Evolutionary conservation across 2,797 vertebrate genomes (phyloP).

Genomic region (Onychomys arenicola): DNA sequence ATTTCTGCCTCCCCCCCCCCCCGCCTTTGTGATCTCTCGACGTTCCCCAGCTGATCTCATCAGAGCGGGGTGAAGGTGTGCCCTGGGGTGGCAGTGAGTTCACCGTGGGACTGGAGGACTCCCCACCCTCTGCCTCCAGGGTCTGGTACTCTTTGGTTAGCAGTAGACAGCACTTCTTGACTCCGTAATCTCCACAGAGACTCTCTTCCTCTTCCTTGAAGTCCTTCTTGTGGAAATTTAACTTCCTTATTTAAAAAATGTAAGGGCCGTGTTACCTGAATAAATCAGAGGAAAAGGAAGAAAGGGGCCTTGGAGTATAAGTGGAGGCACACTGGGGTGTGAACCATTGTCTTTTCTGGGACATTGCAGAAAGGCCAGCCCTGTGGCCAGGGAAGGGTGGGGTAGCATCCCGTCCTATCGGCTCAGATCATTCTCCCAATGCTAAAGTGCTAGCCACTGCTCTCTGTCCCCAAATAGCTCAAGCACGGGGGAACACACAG

Average conservation of each 20-base stretch:
- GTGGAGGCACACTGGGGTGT: neutral
- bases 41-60: neutral
- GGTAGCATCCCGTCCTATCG: neutral
- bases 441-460: neutral
- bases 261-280: neutral
- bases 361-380: neutral
- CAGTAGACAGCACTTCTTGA: neutral
- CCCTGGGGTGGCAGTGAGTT: neutral
- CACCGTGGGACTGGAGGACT: neutral
- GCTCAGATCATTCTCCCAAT: neutral
- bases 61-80: neutral
- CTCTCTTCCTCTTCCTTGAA: neutral
- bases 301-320: neutral
- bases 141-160: neutral
- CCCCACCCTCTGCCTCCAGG: neutral
- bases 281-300: conserved; percentile 7
- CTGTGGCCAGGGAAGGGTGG: neutral
- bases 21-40: neutral
- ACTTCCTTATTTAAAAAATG: neutral
- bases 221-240: neutral
- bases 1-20: no score
- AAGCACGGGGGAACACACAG: neutral
- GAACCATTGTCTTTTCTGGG: neutral
- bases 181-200: neutral
- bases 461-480: neutral